A percentile compares a stretch with the other conserved stretches of the same genome.
phyloP scores from a whole-genome alignment of 2,113 vertebrate genomes.

The Edolisoma coerulescens region DNA sequence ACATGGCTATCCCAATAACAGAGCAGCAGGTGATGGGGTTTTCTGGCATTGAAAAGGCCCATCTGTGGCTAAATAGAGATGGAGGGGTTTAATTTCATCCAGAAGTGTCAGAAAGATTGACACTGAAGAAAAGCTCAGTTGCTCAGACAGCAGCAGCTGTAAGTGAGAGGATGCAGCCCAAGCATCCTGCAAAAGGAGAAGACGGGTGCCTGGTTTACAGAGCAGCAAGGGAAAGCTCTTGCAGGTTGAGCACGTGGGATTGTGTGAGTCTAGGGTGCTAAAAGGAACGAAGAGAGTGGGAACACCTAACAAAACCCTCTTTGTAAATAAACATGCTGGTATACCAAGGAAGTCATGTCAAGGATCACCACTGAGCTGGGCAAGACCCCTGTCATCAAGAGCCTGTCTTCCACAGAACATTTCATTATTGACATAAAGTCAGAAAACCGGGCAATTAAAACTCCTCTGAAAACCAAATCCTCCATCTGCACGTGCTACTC shows the following conservation, averaged over 20 bases:
- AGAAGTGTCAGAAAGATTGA: not conserved
- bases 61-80: not conserved
- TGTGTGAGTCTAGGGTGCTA: not conserved
- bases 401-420: not conserved
- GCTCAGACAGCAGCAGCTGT: not conserved
- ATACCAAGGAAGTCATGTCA: not conserved
- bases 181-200: not conserved
- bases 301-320: not conserved
- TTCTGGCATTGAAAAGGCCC: not conserved
- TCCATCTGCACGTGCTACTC: not conserved
- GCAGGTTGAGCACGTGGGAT: not conserved
- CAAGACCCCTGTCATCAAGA: not conserved
- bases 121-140: not conserved
- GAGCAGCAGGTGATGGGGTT: not conserved
- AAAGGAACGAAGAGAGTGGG: not conserved
- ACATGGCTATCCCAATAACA: not conserved
- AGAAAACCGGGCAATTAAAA: not conserved
- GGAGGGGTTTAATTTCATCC: not conserved
- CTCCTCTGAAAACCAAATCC: not conserved
- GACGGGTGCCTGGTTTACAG: not conserved
- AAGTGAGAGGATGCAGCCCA: not conserved
- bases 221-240: not conserved
- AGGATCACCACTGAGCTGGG: not conserved
- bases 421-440: not conserved
- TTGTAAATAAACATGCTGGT: not conserved